Conservation (phyloP, 2,888 invertebrate genomes). For the Noctua fimbriata region DNA sequence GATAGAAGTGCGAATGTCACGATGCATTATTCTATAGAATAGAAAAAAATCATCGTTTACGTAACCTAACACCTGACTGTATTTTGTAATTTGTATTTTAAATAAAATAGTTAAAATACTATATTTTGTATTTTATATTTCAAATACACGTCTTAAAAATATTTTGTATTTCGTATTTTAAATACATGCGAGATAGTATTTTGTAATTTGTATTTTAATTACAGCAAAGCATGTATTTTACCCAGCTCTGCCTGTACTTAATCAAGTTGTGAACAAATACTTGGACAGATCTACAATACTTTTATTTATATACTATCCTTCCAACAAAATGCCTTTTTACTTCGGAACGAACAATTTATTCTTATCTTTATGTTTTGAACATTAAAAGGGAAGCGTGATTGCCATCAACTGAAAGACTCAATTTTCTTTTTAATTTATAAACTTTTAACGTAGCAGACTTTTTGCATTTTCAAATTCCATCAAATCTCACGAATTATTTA, state of each 20-base stretch:
- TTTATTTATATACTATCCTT: not conserved
- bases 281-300: not conserved
- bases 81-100: too few relatives aligned
- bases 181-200: too few relatives aligned
- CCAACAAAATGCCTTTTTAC: conserved; percentile 43
- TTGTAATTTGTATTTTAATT: too few relatives aligned
- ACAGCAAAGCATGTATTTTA: too few relatives aligned
- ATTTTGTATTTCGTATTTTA: too few relatives aligned
- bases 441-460: conserved; percentile 16
- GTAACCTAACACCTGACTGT: too few relatives aligned
- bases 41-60: too few relatives aligned
- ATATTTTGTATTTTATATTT: too few relatives aligned
- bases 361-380: conserved; percentile 60
- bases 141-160: too few relatives aligned
- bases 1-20: too few relatives aligned
- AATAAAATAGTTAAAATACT: too few relatives aligned
- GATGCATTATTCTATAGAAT: too few relatives aligned
- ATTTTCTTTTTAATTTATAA: conserved; percentile 61
- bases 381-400: conserved; percentile 61
- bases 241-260: not conserved
- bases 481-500: not conserved
- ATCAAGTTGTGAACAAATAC: not conserved
- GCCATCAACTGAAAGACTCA: conserved; percentile 53
- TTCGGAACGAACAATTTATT: conserved; percentile 53
- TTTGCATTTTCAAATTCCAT: conserved; percentile 10